phyloP scores from a whole-genome alignment of 2,113 vertebrate genomes.

The Tupaia chinensis region DNA sequence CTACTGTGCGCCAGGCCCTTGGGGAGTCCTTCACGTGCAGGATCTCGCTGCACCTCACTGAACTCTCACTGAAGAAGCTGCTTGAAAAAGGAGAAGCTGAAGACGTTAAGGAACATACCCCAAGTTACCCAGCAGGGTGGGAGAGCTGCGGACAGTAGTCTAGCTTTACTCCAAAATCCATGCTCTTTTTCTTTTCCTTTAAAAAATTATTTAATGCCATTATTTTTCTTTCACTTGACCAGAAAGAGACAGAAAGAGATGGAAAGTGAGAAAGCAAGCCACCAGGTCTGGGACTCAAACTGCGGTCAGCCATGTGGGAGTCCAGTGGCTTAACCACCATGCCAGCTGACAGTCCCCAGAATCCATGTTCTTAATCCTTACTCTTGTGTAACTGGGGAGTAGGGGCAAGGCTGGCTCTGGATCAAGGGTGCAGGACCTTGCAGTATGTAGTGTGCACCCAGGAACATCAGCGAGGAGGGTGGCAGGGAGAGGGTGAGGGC shows the following conservation, averaged over 20 bases:
- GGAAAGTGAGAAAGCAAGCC: too few species aligned
- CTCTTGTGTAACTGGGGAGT: neutral
- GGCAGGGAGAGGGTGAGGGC: accelerated
- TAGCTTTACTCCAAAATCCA: neutral
- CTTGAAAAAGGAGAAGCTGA: neutral
- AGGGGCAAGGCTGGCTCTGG: neutral
- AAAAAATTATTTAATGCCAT: too few species aligned
- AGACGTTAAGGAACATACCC: accelerated
- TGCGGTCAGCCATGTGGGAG: too few species aligned
- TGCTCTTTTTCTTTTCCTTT: too few species aligned
- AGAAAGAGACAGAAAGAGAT: too few species aligned
- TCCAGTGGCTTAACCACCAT: too few species aligned
- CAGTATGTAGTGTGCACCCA: accelerated
- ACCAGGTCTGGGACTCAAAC: too few species aligned
- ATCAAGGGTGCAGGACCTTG: neutral
- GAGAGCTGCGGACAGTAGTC: neutral
- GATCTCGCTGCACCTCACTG: neutral
- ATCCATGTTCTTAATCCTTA: too few species aligned
- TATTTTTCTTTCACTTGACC: too few species aligned
- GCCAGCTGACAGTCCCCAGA: too few species aligned
- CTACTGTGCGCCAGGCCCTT: neutral
- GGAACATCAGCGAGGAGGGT: neutral
- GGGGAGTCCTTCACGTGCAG: neutral
- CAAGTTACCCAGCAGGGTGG: too few species aligned
- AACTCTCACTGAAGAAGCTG: neutral